Evolutionary conservation across 2,888 invertebrate genomes (phyloP).

Genomic region (Atrina japonica): DNA sequence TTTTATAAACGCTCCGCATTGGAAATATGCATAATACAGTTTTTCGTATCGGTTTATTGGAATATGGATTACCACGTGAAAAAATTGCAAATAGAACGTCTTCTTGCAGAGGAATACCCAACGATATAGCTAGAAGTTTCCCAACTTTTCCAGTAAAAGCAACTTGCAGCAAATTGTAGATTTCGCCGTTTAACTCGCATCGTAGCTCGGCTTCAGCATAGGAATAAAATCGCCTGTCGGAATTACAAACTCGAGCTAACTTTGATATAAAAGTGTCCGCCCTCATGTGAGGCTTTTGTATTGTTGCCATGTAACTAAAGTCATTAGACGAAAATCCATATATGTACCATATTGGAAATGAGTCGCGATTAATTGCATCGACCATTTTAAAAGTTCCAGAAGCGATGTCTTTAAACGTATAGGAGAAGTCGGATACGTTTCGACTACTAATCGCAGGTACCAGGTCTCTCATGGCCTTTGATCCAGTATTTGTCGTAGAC

Average conservation of each 20-base stretch:
- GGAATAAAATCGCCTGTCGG: slow-evolving; percentile 97
- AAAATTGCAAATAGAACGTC: slow-evolving; percentile 98
- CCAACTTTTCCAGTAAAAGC: slow-evolving; percentile 97
- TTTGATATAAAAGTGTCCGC: slow-evolving; percentile 91
- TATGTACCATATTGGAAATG: slow-evolving; percentile 96
- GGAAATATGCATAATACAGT: slow-evolving; percentile 98
- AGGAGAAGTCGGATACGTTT: slow-evolving; percentile 92
- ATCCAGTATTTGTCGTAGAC: slow-evolving; percentile 82
- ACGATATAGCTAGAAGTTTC: slow-evolving; percentile 92
- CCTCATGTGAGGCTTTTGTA: slow-evolving; percentile 87
- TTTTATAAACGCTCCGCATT: slow-evolving; percentile 92
- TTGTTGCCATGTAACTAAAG: slow-evolving; percentile 97
- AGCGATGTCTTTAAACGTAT: slow-evolving; percentile 88
- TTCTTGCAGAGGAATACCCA: slow-evolving; percentile 93
- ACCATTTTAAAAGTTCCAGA: slow-evolving; percentile 81
- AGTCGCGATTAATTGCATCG: slow-evolving; percentile 93
- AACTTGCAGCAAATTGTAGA: slow-evolving; percentile 96
- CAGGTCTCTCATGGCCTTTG: slow-evolving; percentile 81
- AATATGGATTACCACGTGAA: slow-evolving; percentile 85
- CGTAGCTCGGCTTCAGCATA: slow-evolving; percentile 98
- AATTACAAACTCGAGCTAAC: slow-evolving; percentile 96
- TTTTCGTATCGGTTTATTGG: slow-evolving; percentile 75
- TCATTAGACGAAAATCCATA: slow-evolving; percentile 97
- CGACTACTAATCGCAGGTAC: slow-evolving; percentile 96
- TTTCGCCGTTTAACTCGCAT: slow-evolving; percentile 85